phyloP scores from a whole-genome alignment of 2,797 vertebrate species.

The Bufotes viridis region DNA sequence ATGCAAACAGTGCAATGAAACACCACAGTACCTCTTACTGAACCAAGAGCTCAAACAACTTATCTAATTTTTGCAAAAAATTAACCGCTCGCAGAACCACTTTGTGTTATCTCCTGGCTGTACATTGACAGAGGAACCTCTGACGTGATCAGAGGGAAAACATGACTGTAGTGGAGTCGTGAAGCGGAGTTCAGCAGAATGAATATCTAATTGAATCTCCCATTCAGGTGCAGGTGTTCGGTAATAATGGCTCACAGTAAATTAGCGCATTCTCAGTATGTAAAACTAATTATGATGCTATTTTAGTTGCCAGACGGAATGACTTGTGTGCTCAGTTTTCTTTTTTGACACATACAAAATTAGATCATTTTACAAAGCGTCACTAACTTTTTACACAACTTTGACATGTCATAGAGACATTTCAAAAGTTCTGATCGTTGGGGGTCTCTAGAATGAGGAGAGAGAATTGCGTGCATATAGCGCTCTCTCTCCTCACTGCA shows the following conservation, averaged over 20 bases:
- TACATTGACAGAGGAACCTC: slow-evolving; percentile 37
- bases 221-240: slow-evolving; percentile 17
- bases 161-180: neutral
- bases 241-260: neutral
- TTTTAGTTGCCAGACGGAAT: neutral
- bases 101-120: slow-evolving; percentile 38
- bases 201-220: slow-evolving; percentile 3
- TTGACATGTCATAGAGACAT: too few species aligned
- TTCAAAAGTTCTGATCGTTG: too few species aligned
- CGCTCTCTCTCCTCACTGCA: too few species aligned
- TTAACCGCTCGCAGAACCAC: slow-evolving; percentile 12
- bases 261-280: neutral
- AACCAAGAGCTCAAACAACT: neutral
- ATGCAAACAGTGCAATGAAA: slow-evolving; percentile 21
- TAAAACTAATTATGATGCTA: neutral
- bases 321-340: neutral
- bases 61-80: slow-evolving; percentile 42
- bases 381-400: too few species aligned
- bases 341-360: neutral
- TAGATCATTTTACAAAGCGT: neutral
- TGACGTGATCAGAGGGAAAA: neutral
- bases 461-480: too few species aligned
- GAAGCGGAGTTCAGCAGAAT: neutral
- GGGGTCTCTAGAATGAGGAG: too few species aligned
- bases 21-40: neutral